A percentile compares a stretch with the other conserved stretches of the same genome.
Evolutionary conservation across 2,797 vertebrate genomes (phyloP).

Genomic region (Gadopsis marmoratus): DNA sequence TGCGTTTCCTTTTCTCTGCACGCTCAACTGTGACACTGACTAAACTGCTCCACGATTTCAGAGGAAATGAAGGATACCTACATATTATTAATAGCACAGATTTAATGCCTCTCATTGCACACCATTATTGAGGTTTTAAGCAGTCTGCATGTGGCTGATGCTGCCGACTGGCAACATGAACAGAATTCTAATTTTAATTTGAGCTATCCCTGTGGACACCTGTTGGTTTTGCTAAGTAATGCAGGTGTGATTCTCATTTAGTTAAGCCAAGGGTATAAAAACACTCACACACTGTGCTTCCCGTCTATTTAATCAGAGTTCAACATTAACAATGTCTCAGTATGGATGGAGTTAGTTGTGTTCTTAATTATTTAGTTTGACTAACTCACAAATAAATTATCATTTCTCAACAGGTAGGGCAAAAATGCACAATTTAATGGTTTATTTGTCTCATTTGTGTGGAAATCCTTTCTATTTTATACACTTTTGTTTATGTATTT

Average conservation of each 20-base stretch:
- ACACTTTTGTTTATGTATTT: background rate
- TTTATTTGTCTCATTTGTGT: background rate
- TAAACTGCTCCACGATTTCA: background rate
- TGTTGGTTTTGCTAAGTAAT: background rate
- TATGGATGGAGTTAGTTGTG: background rate
- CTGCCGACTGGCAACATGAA: background rate
- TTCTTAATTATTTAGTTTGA: background rate
- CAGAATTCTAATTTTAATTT: background rate
- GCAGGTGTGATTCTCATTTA: conserved; percentile 1
- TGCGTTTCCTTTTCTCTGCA: background rate
- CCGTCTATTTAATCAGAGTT: background rate
- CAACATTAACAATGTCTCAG: background rate
- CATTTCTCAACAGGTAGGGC: background rate
- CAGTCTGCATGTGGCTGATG: background rate
- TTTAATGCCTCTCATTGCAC: background rate
- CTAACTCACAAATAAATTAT: background rate
- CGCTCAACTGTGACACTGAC: background rate
- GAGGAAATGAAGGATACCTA: background rate
- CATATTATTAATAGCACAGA: background rate
- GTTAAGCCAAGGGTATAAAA: background rate
- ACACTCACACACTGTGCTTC: too few relatives aligned
- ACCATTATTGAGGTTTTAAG: background rate
- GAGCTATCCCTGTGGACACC: background rate
- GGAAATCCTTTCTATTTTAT: background rate
- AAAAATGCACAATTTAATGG: background rate